Evolutionary conservation across 2,113 vertebrate species (phyloP).

Genomic region (Pandion haliaetus): DNA sequence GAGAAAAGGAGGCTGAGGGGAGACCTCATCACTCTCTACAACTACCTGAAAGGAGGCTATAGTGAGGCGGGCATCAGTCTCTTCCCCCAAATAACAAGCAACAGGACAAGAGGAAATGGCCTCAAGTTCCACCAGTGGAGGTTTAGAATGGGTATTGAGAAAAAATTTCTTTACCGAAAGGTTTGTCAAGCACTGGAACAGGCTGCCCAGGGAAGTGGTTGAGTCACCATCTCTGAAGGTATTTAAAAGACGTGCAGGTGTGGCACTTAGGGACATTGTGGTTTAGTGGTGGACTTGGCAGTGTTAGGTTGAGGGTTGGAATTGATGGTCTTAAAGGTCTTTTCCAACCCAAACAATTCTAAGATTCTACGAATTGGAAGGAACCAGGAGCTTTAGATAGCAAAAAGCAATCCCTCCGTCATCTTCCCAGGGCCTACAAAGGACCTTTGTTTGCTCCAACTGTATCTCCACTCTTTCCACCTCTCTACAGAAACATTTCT

Average conservation of each 20-base stretch:
- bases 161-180: not conserved
- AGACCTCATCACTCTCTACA: not conserved
- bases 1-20: not conserved
- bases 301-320: not conserved
- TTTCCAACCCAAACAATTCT: not conserved
- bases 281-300: not conserved
- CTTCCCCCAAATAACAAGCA: not conserved
- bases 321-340: not conserved
- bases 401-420: not conserved
- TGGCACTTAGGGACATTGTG: not conserved
- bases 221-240: not conserved
- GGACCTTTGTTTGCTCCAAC: conserved; percentile 28
- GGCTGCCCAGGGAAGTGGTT: not conserved
- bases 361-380: not conserved
- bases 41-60: not conserved
- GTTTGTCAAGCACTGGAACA: not conserved
- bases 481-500: conserved; percentile 16
- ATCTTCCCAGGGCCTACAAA: conserved; percentile 16
- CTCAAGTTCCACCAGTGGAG: not conserved
- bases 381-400: not conserved
- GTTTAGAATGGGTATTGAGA: not conserved
- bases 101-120: not conserved
- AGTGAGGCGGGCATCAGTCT: not conserved
- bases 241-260: not conserved
- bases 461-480: not conserved